Percentiles rank a stretch among this genome's conserved stretches.
phyloP scores from a whole-genome alignment of 2,888 invertebrate genomes.

The Anthrax anthrax region DNA sequence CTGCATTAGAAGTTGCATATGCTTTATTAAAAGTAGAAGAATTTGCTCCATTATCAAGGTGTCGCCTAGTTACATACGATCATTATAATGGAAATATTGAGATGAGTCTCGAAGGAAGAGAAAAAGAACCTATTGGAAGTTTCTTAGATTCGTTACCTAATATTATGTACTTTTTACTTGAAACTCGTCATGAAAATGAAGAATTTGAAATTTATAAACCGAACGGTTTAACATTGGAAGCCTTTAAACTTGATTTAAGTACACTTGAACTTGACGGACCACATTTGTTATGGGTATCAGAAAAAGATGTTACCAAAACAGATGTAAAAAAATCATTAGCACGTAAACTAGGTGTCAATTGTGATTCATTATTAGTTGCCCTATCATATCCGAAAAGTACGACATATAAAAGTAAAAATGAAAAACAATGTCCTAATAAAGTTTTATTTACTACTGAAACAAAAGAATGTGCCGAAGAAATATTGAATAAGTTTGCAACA shows the following conservation, averaged over 20 bases:
- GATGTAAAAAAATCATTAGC: constrained; percentile 44
- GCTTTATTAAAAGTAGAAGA: constrained; percentile 43
- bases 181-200: constrained; percentile 44
- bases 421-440: too few relatives aligned
- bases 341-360: constrained; percentile 34
- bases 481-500: constrained; percentile 22
- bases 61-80: constrained; percentile 58
- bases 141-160: constrained; percentile 33
- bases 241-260: constrained; percentile 45
- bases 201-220: constrained; percentile 47
- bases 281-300: constrained; percentile 37
- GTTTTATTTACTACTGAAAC: constrained; percentile 8
- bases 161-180: constrained; percentile 48
- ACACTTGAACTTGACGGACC: constrained; percentile 48
- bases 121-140: constrained; percentile 36
- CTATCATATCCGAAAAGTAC: background rate
- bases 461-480: constrained; percentile 35
- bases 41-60: constrained; percentile 46
- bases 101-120: constrained; percentile 48
- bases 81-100: constrained; percentile 47
- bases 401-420: too few relatives aligned
- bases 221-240: constrained; percentile 45
- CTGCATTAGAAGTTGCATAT: constrained; percentile 44
- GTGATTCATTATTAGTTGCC: constrained; percentile 34
- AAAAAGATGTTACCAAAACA: constrained; percentile 38